These are phyloP conservation scores for Pelobates cultripes DNA, from an alignment of 2,797 vertebrate species.

Conservation along the genomic window DNA sequence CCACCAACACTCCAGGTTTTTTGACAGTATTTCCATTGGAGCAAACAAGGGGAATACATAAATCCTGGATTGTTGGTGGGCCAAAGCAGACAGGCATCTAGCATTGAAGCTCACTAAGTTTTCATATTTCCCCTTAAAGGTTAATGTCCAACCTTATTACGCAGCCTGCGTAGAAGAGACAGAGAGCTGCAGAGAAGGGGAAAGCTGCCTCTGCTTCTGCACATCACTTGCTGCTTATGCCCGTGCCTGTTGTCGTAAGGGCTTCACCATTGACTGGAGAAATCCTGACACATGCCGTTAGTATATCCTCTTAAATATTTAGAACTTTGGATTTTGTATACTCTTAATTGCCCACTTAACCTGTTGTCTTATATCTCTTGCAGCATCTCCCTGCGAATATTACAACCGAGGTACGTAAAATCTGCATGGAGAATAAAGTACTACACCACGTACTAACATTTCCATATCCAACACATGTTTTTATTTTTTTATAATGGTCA, in stretches of 20 bases:
- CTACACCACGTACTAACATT: too few species aligned
- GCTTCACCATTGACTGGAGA: constrained; percentile 50
- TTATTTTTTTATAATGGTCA: too few species aligned
- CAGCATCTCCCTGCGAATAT: constrained; percentile 55
- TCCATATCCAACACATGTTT: too few species aligned
- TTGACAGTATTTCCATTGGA: too few species aligned
- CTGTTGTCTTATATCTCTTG: not conserved
- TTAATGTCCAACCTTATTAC: constrained; percentile 41
- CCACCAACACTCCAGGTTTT: too few species aligned
- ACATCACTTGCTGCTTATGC: constrained; percentile 49
- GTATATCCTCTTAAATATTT: not conserved
- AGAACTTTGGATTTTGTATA: not conserved
- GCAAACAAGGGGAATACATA: too few species aligned
- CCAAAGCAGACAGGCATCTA: too few species aligned
- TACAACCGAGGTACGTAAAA: constrained; percentile 51
- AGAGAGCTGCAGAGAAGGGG: constrained; percentile 41
- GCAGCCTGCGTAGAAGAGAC: constrained; percentile 51
- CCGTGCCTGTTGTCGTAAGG: constrained; percentile 50
- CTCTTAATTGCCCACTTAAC: not conserved
- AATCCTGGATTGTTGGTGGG: too few species aligned
- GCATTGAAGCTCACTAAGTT: not conserved
- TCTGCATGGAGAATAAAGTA: too few species aligned
- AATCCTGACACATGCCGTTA: constrained; percentile 51
- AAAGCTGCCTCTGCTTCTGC: constrained; percentile 52
- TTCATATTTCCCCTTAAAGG: constrained; percentile 10